Evolutionary conservation across 2,888 invertebrate species (phyloP).

Genomic region (Resseliella maxima): DNA sequence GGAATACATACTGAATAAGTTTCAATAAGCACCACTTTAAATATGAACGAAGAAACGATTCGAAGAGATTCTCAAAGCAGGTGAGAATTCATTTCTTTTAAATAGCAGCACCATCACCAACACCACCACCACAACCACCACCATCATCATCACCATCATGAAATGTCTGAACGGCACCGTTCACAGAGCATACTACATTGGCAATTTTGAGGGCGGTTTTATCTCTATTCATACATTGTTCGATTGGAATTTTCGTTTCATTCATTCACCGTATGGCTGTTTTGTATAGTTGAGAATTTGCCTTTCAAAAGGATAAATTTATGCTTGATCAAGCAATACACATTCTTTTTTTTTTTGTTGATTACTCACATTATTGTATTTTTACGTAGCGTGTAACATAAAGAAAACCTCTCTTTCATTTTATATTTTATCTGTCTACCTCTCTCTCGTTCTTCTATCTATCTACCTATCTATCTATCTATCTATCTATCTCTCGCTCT

Average conservation of each 20-base stretch:
- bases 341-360: background rate
- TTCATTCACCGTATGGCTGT: slow-evolving; percentile 22
- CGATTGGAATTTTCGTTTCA: slow-evolving; percentile 41
- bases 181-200: background rate
- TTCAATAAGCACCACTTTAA: slow-evolving; percentile 39
- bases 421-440: too few species aligned
- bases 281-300: background rate
- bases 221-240: slow-evolving; percentile 10
- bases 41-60: slow-evolving; percentile 4
- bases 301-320: slow-evolving; percentile 24
- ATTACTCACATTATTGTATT: slow-evolving; percentile 12
- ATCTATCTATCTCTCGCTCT: too few species aligned
- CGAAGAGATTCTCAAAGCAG: background rate
- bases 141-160: too few species aligned
- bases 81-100: slow-evolving; percentile 1
- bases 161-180: background rate
- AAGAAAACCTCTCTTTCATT: background rate
- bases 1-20: slow-evolving; percentile 12
- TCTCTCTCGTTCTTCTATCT: too few species aligned
- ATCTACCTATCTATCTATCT: too few species aligned
- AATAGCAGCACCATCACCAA: too few species aligned
- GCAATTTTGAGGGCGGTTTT: background rate
- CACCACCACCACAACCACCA: too few species aligned
- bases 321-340: slow-evolving; percentile 34
- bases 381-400: background rate